Evolutionary conservation across 1,140 invertebrate species (phyloP), one percentile per base, ranked within the genome.

Genomic region (Galendromus occidentalis): DNA sequence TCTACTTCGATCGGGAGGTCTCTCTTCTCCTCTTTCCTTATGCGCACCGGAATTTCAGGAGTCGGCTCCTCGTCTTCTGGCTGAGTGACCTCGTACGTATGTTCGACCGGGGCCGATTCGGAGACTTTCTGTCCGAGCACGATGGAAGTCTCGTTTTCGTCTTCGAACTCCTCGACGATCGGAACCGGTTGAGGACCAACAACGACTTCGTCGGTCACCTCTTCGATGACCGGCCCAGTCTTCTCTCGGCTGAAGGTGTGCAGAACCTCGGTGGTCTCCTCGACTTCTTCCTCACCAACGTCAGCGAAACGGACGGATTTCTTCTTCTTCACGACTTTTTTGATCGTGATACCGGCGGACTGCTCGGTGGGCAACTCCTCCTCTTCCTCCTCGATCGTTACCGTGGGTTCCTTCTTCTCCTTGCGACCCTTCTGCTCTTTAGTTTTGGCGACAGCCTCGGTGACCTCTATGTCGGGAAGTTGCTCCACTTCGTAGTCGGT

Each of bases 321-420:
- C 22, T 59, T 59, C 22, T 25, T 59, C 51, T 59, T 59, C 17
- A 59, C 51, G 2, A 33, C 33, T 25, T 59, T 59, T 22, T 25
- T 59, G 14, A 59, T 59, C 33, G 51, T 59, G 2, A 59, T 22
- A 1, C 51, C 51, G 1, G 51, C n/a, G 25, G 51, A 59, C 25
- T 59, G 25, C 9, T 59, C 51, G 12, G 51, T 25, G 25, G 22
- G 14, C 1, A 17, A 17, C 9, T 59, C 51, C 33, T 59, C 51
- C 33, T 59, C 51, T 9, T 59, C 51, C 33, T 59, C 51, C 33
- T 59, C 51, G 51, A 59, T 59, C 25, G 51, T 59, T 14, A 59
- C 51, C 12, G 51, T 59, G 14, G 22, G 6, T 20, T 25, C 51
- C 22, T 59, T 59, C 51, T 17, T 59, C 25, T 25, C 22, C 51